phyloP scores from a whole-genome alignment of 2,797 vertebrate species.

The Furcifer pardalis region DNA sequence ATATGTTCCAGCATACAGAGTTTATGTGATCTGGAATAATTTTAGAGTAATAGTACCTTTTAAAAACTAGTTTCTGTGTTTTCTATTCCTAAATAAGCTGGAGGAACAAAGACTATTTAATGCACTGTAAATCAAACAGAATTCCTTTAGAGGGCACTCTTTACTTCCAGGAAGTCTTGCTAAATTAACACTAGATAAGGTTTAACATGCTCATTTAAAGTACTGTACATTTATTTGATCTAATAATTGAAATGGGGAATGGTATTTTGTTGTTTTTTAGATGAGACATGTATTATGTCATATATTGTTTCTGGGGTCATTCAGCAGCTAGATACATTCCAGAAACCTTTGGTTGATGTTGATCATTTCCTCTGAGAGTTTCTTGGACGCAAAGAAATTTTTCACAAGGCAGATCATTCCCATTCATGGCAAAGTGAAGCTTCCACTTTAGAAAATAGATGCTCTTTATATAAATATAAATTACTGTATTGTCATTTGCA shows the following conservation, averaged over 20 bases:
- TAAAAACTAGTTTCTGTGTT: not conserved
- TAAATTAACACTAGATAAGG: not conserved
- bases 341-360: too few relatives aligned
- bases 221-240: not conserved
- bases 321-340: too few relatives aligned
- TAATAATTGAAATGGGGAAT: conserved; percentile 8
- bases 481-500: too few relatives aligned
- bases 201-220: not conserved
- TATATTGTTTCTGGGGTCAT: too few relatives aligned
- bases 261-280: not conserved
- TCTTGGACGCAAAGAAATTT: too few relatives aligned
- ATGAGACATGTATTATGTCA: not conserved
- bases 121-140: conserved; percentile 32
- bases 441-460: too few relatives aligned
- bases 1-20: not conserved
- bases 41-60: not conserved
- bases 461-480: too few relatives aligned
- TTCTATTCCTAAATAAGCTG: not conserved
- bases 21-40: not conserved
- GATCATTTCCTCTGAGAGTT: too few relatives aligned
- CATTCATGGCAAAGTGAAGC: too few relatives aligned
- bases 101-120: not conserved
- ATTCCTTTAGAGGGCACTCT: conserved; percentile 81
- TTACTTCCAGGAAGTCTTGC: conserved; percentile 61
- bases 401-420: too few relatives aligned